Conservation (phyloP, 2,888 invertebrate species). For the Branchipolynoe longqiensis region DNA sequence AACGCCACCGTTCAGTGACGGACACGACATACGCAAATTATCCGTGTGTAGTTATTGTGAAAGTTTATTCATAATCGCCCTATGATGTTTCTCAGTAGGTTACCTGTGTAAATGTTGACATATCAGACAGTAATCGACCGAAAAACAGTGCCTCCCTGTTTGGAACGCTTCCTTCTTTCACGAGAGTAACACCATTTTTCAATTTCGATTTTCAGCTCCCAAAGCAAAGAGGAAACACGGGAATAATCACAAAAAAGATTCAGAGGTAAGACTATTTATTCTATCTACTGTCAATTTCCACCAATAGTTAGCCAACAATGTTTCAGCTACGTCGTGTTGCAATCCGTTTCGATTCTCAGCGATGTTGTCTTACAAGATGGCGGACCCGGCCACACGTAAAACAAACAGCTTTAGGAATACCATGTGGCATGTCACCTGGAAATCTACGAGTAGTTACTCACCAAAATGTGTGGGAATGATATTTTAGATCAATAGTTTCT, state of each 20-base stretch:
- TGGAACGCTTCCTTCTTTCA: slow-evolving; percentile 16
- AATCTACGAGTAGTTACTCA: background rate
- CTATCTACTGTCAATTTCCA: background rate
- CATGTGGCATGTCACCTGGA: slow-evolving; percentile 16
- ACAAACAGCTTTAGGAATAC: slow-evolving; percentile 29
- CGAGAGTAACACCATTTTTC: background rate
- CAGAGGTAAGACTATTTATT: slow-evolving; percentile 39
- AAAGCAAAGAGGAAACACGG: slow-evolving; percentile 58
- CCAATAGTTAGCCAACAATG: background rate
- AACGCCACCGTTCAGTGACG: slow-evolving; percentile 2
- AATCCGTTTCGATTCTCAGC: slow-evolving; percentile 30
- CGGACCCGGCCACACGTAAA: slow-evolving; percentile 41
- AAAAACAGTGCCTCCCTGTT: background rate
- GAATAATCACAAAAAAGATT: background rate
- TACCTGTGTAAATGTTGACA: too few relatives aligned
- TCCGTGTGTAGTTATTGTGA: background rate
- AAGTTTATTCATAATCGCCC: background rate
- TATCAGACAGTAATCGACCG: background rate
- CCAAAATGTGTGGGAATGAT: background rate
- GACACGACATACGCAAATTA: background rate
- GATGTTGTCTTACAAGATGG: slow-evolving; percentile 46
- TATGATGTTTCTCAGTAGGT: too few relatives aligned
- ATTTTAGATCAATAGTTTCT: background rate
- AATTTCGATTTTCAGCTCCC: slow-evolving; percentile 43
- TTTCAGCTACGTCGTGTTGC: background rate